These are phyloP conservation scores for crab-eating macaque (Macaca fascicularis) DNA, from an alignment of 2,113 vertebrate genomes.

Conservation along the genomic window DNA sequence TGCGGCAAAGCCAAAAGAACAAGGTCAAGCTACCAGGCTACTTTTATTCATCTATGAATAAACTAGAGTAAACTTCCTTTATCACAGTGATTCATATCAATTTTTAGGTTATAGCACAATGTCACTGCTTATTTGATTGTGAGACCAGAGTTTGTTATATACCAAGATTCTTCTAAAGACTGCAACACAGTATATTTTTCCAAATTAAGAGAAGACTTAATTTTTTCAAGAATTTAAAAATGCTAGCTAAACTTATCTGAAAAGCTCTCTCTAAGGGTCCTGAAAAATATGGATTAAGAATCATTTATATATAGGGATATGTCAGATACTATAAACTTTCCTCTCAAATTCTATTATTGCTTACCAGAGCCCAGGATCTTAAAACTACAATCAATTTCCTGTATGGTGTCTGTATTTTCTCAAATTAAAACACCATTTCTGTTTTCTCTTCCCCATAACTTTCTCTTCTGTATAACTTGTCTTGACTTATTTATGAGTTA, in stretches of 20 bases:
- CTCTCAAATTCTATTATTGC: background rate
- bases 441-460: background rate
- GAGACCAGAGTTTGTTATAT: background rate
- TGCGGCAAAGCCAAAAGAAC: background rate
- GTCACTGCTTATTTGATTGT: conserved; percentile 33
- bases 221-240: conserved; percentile 48
- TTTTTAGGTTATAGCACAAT: conserved; percentile 3
- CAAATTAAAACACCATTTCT: background rate
- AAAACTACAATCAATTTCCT: background rate
- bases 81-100: background rate
- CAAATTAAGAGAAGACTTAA: conserved; percentile 32
- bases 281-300: background rate
- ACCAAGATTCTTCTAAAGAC: background rate
- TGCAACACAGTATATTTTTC: background rate
- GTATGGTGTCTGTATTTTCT: background rate
- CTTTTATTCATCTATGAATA: conserved; percentile 39
- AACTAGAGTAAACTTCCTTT: conserved; percentile 51
- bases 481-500: conserved; percentile 4
- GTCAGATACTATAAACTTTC: background rate
- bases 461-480: too few species aligned
- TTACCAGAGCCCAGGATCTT: background rate
- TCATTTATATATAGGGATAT: background rate
- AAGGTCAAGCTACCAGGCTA: conserved; percentile 12
- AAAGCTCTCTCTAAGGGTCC: background rate
- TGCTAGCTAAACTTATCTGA: background rate